Evolutionary conservation across 2,888 invertebrate species (phyloP).

Genomic region (Strigamia transsilvanica): DNA sequence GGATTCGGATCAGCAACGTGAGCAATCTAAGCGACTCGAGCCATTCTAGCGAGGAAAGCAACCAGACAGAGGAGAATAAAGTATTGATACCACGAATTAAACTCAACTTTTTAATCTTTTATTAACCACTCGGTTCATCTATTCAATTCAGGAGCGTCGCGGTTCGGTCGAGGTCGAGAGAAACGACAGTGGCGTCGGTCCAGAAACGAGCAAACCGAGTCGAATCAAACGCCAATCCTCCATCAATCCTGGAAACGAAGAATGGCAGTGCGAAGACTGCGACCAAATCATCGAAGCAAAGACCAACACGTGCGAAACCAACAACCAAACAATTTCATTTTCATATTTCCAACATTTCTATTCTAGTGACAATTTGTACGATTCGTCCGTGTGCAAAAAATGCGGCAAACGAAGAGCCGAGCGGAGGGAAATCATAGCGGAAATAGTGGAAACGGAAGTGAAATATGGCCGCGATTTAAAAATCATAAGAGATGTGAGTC

Average conservation of each 20-base stretch:
- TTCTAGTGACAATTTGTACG: slow-evolving; percentile 73
- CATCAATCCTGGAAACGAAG: slow-evolving; percentile 68
- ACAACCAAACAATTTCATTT: no score
- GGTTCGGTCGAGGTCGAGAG: slow-evolving; percentile 79
- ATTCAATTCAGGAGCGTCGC: slow-evolving; percentile 55
- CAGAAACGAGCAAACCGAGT: slow-evolving; percentile 87
- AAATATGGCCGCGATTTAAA: slow-evolving; percentile 93
- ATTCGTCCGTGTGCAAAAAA: slow-evolving; percentile 82
- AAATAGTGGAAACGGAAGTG: slow-evolving; percentile 95
- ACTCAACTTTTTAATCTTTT: no score
- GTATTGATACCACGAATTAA: not conserved
- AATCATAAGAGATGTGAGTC: slow-evolving; percentile 81
- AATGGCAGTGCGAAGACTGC: slow-evolving; percentile 84
- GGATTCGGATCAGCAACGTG: slow-evolving; percentile 76
- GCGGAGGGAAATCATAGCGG: slow-evolving; percentile 91
- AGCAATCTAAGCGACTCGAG: slow-evolving; percentile 83
- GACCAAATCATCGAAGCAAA: slow-evolving; percentile 81
- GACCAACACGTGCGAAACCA: slow-evolving; percentile 65
- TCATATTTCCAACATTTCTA: no score
- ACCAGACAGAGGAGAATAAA: slow-evolving; percentile 54
- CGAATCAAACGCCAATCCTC: slow-evolving; percentile 63
- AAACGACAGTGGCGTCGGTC: slow-evolving; percentile 91
- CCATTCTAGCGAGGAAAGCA: slow-evolving; percentile 80
- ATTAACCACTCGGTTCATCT: no score
- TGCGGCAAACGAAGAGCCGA: slow-evolving; percentile 88